A percentile compares a stretch with the other conserved stretches of the same genome.
Conservation (phyloP, 2,888 invertebrate species). For the Hartigia nigra region DNA sequence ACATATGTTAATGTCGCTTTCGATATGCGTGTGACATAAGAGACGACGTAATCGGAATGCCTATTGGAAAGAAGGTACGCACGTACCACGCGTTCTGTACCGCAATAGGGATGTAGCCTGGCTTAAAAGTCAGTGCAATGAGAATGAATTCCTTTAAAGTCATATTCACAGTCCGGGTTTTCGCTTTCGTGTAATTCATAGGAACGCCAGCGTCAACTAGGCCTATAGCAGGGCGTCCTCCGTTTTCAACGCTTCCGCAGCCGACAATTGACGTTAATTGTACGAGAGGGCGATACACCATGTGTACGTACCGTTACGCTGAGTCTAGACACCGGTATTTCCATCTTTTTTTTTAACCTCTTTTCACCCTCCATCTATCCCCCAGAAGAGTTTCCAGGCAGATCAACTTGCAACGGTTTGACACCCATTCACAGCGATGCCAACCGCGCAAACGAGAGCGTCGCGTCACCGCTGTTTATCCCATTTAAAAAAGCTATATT, state of each 20-base stretch:
- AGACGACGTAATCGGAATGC: background rate
- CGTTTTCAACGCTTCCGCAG: constrained; percentile 26
- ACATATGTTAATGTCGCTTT: background rate
- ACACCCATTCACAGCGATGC: background rate
- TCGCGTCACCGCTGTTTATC: background rate
- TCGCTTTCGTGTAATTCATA: background rate
- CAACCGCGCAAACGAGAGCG: background rate
- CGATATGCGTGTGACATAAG: background rate
- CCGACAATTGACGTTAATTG: constrained; percentile 46
- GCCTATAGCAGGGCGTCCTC: constrained; percentile 17
- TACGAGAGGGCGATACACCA: constrained; percentile 25
- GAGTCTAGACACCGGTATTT: background rate
- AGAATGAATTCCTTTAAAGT: background rate
- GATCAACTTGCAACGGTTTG: background rate
- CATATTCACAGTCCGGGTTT: background rate
- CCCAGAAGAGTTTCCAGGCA: background rate
- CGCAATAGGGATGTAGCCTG: background rate
- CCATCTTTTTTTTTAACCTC: background rate
- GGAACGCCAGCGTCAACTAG: background rate
- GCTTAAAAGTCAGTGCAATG: background rate
- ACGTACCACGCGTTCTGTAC: background rate
- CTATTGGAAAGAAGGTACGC: background rate
- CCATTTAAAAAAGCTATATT: too few species aligned
- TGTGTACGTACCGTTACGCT: background rate
- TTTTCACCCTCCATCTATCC: background rate